Conservation (phyloP, 1,140 invertebrate species). For the Oryzaephilus surinamensis region DNA sequence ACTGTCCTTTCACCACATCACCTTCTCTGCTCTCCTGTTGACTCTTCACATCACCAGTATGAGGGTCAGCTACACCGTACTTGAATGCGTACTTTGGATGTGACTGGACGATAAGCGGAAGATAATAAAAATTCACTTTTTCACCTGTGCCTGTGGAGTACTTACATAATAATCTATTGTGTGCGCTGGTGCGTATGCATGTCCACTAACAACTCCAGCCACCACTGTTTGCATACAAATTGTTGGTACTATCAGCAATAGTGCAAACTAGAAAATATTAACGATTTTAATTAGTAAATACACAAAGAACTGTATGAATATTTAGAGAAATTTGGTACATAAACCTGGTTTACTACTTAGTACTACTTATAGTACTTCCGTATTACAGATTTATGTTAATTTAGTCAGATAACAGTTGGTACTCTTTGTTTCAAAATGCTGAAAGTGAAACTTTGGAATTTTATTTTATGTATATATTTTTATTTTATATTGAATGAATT, state of each 20-base stretch:
- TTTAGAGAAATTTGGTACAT: not conserved
- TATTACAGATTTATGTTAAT: too few species aligned
- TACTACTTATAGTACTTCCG: too few species aligned
- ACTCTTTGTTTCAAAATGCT: too few species aligned
- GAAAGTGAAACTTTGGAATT: too few species aligned
- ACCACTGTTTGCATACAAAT: not conserved
- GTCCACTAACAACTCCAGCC: not conserved
- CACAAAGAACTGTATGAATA: not conserved
- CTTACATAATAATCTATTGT: conserved; percentile 12
- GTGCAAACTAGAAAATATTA: too few species aligned
- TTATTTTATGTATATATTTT: too few species aligned
- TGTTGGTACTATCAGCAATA: too few species aligned
- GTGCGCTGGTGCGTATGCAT: not conserved
- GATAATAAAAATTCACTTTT: not conserved
- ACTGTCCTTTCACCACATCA: conserved; percentile 53
- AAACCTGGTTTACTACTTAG: not conserved
- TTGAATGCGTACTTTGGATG: conserved; percentile 52
- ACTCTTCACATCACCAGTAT: conserved; percentile 53
- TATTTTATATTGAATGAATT: too few species aligned
- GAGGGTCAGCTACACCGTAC: conserved; percentile 54
- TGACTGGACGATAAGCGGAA: conserved; percentile 35
- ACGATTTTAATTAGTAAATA: not conserved
- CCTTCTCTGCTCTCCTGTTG: conserved; percentile 54
- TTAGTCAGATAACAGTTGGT: too few species aligned
- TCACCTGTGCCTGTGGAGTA: not conserved